Evolutionary conservation across 2,113 vertebrate species (phyloP).

Genomic region (Hippocampus zosterae): DNA sequence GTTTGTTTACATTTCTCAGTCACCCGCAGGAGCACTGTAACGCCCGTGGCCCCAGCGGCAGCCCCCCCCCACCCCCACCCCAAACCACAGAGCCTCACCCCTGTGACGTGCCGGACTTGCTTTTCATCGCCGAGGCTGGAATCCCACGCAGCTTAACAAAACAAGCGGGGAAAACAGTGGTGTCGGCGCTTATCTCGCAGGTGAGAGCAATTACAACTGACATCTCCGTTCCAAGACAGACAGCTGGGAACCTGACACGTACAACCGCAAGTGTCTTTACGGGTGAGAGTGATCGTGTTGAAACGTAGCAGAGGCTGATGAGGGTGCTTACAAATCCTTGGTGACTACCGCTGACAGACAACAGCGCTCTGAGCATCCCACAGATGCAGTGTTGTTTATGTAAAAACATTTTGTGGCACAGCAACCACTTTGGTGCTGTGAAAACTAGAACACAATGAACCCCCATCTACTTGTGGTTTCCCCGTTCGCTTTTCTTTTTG

Average conservation of each 20-base stretch:
- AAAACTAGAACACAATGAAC: background rate
- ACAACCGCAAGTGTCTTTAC: conserved; percentile 13
- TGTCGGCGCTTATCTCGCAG: conserved; percentile 59
- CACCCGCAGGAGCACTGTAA: conserved; percentile 62
- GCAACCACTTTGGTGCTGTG: background rate
- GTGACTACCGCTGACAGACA: conserved; percentile 23
- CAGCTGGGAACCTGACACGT: conserved; percentile 50
- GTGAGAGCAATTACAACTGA: conserved; percentile 62
- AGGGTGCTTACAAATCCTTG: conserved; percentile 22
- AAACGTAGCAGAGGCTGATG: conserved; percentile 19
- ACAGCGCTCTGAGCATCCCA: conserved; percentile 14
- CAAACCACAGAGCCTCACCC: conserved; percentile 57
- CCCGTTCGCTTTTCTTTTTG: background rate
- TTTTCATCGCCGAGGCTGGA: conserved; percentile 58
- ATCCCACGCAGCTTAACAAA: conserved; percentile 58
- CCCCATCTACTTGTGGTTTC: background rate
- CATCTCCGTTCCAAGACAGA: conserved; percentile 34
- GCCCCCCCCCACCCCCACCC: background rate
- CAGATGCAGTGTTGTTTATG: background rate
- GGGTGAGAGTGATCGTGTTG: conserved; percentile 40
- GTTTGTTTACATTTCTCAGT: conserved; percentile 71
- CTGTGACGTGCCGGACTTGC: conserved; percentile 35
- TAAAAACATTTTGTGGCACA: background rate
- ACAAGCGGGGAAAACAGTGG: conserved; percentile 51
- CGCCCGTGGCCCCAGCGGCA: conserved; percentile 45